Evolutionary conservation across 2,113 vertebrate species (phyloP).

Genomic region (Rallus limicola): DNA sequence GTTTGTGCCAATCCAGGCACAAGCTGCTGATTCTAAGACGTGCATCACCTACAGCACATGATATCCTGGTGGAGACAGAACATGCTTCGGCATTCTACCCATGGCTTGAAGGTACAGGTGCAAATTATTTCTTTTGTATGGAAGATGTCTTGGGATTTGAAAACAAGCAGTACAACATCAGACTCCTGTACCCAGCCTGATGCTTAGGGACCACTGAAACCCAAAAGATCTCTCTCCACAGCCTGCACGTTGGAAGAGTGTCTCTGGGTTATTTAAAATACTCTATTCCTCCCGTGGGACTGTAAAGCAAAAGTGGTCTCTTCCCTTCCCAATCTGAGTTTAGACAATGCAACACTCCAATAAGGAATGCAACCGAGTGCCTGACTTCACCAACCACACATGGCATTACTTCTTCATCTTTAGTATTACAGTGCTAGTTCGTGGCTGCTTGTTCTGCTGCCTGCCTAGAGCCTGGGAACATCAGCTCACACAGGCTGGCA

Average conservation of each 20-base stretch:
- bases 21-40: neutral
- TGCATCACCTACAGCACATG: neutral
- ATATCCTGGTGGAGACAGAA: fast-evolving
- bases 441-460: neutral
- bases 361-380: neutral
- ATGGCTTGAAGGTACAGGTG: neutral
- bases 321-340: neutral
- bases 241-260: neutral
- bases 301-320: neutral
- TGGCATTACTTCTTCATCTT: neutral
- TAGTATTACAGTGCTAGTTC: neutral
- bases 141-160: neutral
- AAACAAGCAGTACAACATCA: neutral
- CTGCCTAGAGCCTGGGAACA: neutral
- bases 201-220: neutral
- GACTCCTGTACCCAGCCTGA: neutral
- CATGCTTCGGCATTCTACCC: neutral
- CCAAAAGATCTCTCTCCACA: neutral
- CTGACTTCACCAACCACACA: neutral
- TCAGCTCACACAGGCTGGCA: neutral
- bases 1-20: neutral
- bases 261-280: neutral
- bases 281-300: neutral
- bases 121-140: neutral
- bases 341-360: neutral